Percentiles rank a stretch among this genome's conserved stretches.
phyloP scores from a whole-genome alignment of 37 sponge, comb jelly and placozoan species.

The Spongilla lacustris region DNA sequence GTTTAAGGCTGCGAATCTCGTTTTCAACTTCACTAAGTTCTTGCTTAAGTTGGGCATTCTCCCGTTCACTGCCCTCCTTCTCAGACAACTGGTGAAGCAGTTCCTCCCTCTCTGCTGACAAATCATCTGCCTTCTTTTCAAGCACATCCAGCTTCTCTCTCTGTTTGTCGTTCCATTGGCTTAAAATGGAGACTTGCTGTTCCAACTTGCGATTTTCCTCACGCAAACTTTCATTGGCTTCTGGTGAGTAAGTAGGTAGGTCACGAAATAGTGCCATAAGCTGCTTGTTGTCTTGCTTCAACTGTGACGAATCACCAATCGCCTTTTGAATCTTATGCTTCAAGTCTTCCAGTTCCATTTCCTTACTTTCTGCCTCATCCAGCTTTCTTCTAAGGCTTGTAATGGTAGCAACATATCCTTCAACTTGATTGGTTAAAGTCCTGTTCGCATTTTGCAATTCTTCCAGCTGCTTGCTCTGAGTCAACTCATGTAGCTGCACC shows the following conservation, averaged over 20 bases:
- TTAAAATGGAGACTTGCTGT: slow-evolving; percentile 67
- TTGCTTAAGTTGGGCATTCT: slow-evolving; percentile 29
- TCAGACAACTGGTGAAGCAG: slow-evolving; percentile 23
- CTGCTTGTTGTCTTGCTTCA: slow-evolving; percentile 57
- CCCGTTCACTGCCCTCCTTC: slow-evolving; percentile 16
- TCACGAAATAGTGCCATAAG: slow-evolving; percentile 19
- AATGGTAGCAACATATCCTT: slow-evolving; percentile 39
- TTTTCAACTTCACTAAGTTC: slow-evolving; percentile 64
- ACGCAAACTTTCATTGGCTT: slow-evolving; percentile 30
- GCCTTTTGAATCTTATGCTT: slow-evolving; percentile 34
- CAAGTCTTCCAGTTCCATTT: slow-evolving; percentile 55
- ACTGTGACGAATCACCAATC: slow-evolving; percentile 45
- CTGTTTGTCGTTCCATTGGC: slow-evolving; percentile 84
- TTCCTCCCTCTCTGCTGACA: slow-evolving; percentile 21
- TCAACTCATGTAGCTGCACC: background rate
- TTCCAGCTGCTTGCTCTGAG: slow-evolving; percentile 16
- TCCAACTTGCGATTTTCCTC: slow-evolving; percentile 72
- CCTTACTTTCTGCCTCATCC: slow-evolving; percentile 57
- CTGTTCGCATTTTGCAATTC: background rate
- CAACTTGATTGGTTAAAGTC: slow-evolving; percentile 25
- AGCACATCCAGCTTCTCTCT: slow-evolving; percentile 44
- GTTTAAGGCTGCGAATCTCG: slow-evolving; percentile 43
- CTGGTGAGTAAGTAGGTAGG: slow-evolving; percentile 23
- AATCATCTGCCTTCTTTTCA: slow-evolving; percentile 22
- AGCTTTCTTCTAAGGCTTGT: slow-evolving; percentile 31